These are phyloP conservation scores for Chiridota heheva DNA, from an alignment of 35 echinoderm and acorn worm genomes.

Conservation along the genomic window DNA sequence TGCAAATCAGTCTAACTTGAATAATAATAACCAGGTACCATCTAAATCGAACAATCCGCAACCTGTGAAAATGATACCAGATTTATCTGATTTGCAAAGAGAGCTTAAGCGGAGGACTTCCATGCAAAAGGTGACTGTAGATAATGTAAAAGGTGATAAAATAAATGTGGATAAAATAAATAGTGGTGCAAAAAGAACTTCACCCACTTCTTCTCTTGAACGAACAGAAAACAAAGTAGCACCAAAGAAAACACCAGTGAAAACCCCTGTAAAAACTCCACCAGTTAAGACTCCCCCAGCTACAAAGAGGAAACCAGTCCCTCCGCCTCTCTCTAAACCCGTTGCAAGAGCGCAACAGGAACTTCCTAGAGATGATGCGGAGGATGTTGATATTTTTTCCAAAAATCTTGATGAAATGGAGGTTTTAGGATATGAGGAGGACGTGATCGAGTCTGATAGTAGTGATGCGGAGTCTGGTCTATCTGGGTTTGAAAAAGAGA, in stretches of 20 bases:
- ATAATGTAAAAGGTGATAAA: too few relatives aligned
- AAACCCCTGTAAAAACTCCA: neutral
- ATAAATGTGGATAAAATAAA: too few relatives aligned
- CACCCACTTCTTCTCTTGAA: neutral
- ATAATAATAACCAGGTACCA: constrained; percentile 31
- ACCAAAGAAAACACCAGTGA: neutral
- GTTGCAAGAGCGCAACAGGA: neutral
- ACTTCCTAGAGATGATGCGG: constrained; percentile 47
- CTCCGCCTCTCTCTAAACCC: constrained; percentile 37
- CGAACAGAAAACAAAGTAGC: too few relatives aligned
- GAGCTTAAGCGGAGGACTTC: constrained; percentile 33
- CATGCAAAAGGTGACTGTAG: constrained; percentile 4
- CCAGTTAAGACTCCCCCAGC: constrained; percentile 38
- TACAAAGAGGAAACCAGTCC: constrained; percentile 21
- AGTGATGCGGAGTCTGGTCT: constrained; percentile 67
- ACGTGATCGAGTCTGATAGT: constrained; percentile 74
- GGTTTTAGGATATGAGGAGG: constrained; percentile 44
- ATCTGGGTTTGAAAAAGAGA: constrained; percentile 94
- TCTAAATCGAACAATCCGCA: constrained; percentile 8
- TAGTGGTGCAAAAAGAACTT: neutral
- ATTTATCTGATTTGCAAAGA: constrained; percentile 31
- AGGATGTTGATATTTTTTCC: constrained; percentile 88
- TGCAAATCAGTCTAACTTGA: neutral
- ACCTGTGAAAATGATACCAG: constrained; percentile 27
- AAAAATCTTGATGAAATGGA: constrained; percentile 84